Base-by-base conservation (phyloP, 2,797 vertebrate genomes). In the Strix occidentalis region DNA sequence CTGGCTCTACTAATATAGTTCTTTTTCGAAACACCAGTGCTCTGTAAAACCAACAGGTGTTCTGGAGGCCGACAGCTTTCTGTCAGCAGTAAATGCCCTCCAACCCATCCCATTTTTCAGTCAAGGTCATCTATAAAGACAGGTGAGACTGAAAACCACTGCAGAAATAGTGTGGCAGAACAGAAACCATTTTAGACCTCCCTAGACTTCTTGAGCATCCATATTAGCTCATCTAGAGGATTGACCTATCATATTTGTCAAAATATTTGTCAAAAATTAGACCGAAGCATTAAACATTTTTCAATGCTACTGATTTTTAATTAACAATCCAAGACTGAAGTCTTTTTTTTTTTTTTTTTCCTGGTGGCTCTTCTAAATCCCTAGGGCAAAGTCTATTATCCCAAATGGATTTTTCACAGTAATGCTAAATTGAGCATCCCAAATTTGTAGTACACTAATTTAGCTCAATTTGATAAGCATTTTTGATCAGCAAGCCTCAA, bases 401-500 rank as follows among this genome's bases (percentile, higher is more conserved):
- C 82, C 91, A 95, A 96, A 96, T 93, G 82, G 77, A 96, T 97
- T 97, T 96, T 97, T 96, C 94, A 97, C 94, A 91, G 75, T 72
- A 93, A 97, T 65, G 71, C 75, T 96, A 95, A 96, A 96, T 90
- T 93, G 77, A 95, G 82, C 92, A 95, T 97, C 71, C 69, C 88
- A 68, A 95, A 97, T 96, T 63, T 89, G 74, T 85, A 71, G 75
- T 61, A 90, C 71, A 87, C 74, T 92, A 96, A 96, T 95, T 95
- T 95, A 96, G 68, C 60, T 95, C 82, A 93, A 93, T 94, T 95
- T 97, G 90, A 90, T 96, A 93, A 45, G 74, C 13, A 2, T 54
- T 95, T 95, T 88, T 77, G 5, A 95, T 97, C 90, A 90, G 89
- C 80, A 90, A 77, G 53, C 13, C 78, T 89, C 76, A 71, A 90